A percentile compares a stretch with the other conserved stretches of the same genome.
These are phyloP conservation scores for Ichneumon xanthorius DNA, from an alignment of 2,888 invertebrate genomes.

Conservation along the genomic window DNA sequence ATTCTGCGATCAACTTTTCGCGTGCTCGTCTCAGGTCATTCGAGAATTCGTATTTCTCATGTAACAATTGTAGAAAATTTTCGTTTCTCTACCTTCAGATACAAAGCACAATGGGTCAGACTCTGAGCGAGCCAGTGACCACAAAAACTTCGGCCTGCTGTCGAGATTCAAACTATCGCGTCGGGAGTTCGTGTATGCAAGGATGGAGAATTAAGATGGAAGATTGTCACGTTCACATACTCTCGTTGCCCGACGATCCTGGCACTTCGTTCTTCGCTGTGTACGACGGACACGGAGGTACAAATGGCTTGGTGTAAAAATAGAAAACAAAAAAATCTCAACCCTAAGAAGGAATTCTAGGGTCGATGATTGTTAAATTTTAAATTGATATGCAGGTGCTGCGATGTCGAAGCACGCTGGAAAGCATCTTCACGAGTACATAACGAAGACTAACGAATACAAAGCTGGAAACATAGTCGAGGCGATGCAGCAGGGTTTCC, in stretches of 20 bases:
- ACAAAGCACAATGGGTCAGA: slow-evolving; percentile 94
- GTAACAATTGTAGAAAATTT: not conserved
- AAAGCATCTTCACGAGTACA: slow-evolving; percentile 96
- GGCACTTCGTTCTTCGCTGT: slow-evolving; percentile 98
- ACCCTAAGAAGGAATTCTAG: not conserved
- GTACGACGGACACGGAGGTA: slow-evolving; percentile 97
- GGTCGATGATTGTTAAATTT: not conserved
- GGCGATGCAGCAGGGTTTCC: slow-evolving; percentile 94
- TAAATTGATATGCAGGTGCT: slow-evolving; percentile 87
- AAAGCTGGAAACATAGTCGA: slow-evolving; percentile 92
- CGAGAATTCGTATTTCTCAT: not conserved
- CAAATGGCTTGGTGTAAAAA: not conserved
- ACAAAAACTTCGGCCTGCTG: slow-evolving; percentile 94
- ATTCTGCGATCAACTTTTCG: not conserved
- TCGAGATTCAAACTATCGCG: slow-evolving; percentile 89
- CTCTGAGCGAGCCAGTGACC: slow-evolving; percentile 98
- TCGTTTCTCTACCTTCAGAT: not conserved
- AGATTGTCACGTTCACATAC: slow-evolving; percentile 98
- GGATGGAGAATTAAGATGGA: slow-evolving; percentile 99
- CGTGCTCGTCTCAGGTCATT: not conserved
- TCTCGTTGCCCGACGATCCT: slow-evolving; percentile 96
- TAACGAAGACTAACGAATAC: slow-evolving; percentile 93
- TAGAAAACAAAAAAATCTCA: not conserved
- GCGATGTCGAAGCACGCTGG: slow-evolving; percentile 98
- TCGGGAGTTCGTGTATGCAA: slow-evolving; percentile 99